Conservation (phyloP, 2,113 vertebrate species). For the Xenopus borealis region DNA sequence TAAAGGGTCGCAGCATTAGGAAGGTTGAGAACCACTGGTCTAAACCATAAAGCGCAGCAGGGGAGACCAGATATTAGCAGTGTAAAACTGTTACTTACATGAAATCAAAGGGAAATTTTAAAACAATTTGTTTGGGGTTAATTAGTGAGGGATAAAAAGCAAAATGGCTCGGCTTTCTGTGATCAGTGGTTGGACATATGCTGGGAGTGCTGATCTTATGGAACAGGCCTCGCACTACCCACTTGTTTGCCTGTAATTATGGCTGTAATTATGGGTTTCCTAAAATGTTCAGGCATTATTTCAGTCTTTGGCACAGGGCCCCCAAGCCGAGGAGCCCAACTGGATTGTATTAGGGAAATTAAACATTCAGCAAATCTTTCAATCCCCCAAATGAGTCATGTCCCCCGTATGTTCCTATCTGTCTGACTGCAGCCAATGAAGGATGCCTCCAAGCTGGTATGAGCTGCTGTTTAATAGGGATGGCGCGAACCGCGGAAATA, state of each 20-base stretch:
- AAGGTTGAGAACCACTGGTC: no score
- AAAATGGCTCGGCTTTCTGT: no score
- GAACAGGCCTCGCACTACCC: accelerated
- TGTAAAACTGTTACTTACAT: no score
- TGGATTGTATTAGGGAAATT: not conserved
- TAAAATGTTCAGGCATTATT: not conserved
- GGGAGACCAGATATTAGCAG: no score
- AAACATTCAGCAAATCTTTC: not conserved
- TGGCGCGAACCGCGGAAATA: no score
- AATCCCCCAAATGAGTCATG: not conserved
- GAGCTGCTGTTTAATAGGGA: no score
- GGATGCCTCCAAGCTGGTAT: no score
- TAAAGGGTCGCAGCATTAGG: no score
- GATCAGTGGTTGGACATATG: not conserved
- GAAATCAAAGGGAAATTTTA: no score
- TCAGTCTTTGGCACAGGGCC: not conserved
- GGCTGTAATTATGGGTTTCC: slow-evolving; percentile 23
- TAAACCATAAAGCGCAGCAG: no score
- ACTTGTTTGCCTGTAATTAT: slow-evolving; percentile 16
- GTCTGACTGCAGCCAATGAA: not conserved
- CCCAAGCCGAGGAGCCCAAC: not conserved
- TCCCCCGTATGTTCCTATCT: not conserved
- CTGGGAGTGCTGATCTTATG: slow-evolving; percentile 1
- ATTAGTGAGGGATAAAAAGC: no score
- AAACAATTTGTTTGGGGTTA: no score